Conservation (phyloP, 2,888 invertebrate genomes). For the Patella ulyssiponensis region DNA sequence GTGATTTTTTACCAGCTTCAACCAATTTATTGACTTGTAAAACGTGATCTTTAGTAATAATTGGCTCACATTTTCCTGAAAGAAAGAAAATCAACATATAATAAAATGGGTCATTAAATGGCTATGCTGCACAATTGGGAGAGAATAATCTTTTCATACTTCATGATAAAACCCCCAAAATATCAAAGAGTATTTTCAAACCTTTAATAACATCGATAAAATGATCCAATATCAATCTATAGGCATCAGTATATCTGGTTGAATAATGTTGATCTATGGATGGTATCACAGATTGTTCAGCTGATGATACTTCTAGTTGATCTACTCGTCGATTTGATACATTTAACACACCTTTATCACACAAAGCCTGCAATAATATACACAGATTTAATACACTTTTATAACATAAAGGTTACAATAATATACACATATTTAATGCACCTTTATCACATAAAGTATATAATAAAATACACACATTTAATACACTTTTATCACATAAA, state of each 20-base stretch:
- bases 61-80: slow-evolving; percentile 46
- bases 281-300: slow-evolving; percentile 33
- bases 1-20: slow-evolving; percentile 46
- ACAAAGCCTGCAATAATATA: slow-evolving; percentile 45
- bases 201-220: slow-evolving; percentile 64
- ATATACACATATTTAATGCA: no score
- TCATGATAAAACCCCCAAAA: no score
- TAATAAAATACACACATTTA: no score
- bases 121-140: no score
- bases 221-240: slow-evolving; percentile 58
- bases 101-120: no score
- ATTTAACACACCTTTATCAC: slow-evolving; percentile 52
- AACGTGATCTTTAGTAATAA: slow-evolving; percentile 49
- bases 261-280: slow-evolving; percentile 40
- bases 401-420: no score
- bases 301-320: slow-evolving; percentile 25
- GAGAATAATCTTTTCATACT: no score
- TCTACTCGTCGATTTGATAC: slow-evolving; percentile 45
- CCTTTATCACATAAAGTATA: no score
- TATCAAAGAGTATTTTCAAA: slow-evolving; percentile 22
- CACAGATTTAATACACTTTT: no score
- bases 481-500: no score
- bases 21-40: slow-evolving; percentile 52
- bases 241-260: slow-evolving; percentile 58
- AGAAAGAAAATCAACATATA: not conserved